Evolutionary conservation across 30 jellyfish, hydroid and myxozoan species (phyloP).

Genomic region (Aurelia sp.): DNA sequence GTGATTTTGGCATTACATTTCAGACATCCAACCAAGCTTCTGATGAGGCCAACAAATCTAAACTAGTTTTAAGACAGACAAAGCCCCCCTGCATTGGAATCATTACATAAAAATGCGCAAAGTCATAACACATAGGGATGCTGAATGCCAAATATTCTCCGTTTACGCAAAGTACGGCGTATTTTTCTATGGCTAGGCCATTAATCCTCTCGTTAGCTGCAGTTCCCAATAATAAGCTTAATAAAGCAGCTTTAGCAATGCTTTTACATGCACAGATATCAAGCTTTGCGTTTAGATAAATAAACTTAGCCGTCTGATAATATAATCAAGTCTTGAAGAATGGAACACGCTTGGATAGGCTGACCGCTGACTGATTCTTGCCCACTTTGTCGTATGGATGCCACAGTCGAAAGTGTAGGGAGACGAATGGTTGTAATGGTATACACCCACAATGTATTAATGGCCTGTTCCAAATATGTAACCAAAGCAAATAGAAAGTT

Average conservation of each 20-base stretch:
- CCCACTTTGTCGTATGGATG: neutral
- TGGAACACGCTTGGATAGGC: neutral
- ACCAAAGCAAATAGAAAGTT: too few relatives aligned
- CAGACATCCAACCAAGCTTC: too few relatives aligned
- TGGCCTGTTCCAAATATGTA: too few relatives aligned
- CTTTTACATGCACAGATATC: neutral
- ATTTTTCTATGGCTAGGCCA: neutral
- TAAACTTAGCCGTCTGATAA: constrained; percentile 3
- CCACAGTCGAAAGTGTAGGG: constrained; percentile 6
- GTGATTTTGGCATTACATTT: too few relatives aligned
- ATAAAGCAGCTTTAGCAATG: neutral
- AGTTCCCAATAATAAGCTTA: too few relatives aligned
- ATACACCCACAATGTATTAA: too few relatives aligned
- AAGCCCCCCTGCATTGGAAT: constrained; percentile 2
- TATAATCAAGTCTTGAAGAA: neutral
- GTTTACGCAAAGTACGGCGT: neutral
- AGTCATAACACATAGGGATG: neutral
- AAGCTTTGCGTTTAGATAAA: neutral
- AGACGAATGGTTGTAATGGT: too few relatives aligned
- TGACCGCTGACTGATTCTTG: constrained; percentile 10
- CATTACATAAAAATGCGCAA: neutral
- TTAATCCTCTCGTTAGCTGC: neutral
- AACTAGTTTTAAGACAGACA: neutral
- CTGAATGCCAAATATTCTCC: neutral
- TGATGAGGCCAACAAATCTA: too few relatives aligned